phyloP scores from a whole-genome alignment of 2,888 invertebrate genomes.

The Melipona bicolor region DNA sequence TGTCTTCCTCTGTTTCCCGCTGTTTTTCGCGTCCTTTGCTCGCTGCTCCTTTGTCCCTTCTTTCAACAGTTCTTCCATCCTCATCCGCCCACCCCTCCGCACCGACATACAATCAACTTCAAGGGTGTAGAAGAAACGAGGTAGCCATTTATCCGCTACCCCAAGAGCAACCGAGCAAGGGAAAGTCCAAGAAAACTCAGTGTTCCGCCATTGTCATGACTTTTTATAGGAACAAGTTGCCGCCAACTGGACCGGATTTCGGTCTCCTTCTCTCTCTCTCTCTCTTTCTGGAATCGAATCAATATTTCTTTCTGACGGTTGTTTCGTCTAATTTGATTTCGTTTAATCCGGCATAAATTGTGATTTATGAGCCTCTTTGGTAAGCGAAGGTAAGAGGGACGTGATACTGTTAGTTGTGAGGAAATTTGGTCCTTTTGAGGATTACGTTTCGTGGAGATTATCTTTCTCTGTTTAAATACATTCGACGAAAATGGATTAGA shows the following conservation, averaged over 20 bases:
- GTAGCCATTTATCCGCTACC: conserved; percentile 72
- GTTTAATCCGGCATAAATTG: not conserved
- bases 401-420: not conserved
- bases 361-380: not conserved
- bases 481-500: not conserved
- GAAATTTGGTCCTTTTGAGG: not conserved
- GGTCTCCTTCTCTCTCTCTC: not conserved
- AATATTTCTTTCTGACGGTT: not conserved
- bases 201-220: conserved; percentile 63
- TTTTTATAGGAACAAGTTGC: conserved; percentile 50
- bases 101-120: conserved; percentile 70
- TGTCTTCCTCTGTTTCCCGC: conserved; percentile 38
- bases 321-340: not conserved
- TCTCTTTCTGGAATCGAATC: conserved; percentile 20
- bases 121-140: conserved; percentile 70
- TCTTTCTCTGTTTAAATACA: not conserved
- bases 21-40: conserved; percentile 58
- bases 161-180: conserved; percentile 68
- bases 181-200: conserved; percentile 72
- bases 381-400: not conserved
- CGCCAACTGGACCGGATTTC: conserved; percentile 17
- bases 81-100: not conserved
- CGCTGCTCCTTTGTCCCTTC: conserved; percentile 67
- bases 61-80: conserved; percentile 65
- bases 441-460: not conserved